Evolutionary conservation across 64 coral and sea anemone species (phyloP), one percentile per base, ranked within the genome.

Genomic region (Trachythela sp.): DNA sequence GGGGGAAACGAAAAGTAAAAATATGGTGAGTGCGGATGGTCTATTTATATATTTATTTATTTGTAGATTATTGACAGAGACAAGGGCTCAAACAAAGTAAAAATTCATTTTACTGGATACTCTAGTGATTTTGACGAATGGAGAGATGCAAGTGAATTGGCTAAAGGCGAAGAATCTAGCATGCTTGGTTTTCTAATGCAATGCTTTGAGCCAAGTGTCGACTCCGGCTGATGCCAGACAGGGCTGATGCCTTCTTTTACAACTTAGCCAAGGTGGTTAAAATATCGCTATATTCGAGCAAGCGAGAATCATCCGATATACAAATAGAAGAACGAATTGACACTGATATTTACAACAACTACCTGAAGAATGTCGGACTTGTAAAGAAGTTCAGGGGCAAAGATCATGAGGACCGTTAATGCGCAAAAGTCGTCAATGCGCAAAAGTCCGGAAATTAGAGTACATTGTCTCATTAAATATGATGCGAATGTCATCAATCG

Each of bases 101-200:
- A 88, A 88, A 68, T 88, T 39, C 56, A 88, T 26, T 86, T 86
- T 50, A 24, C 49, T 11, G 84, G 84, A 86, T 86, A 86, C 27
- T 43, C 39, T 14, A 86, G 34, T 70, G 56, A 68, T 40, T 88
- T 88, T 88, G 86, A 88, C 70, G 86, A 88, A 88, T 88, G 86
- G 86, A 75, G 60, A 68, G 86, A 70, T 42, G 86, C 54, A 20
- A 26, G 68, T 88, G 86, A 70, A 36, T 41, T 68, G 70, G 8
- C 45, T 68, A 43, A 88, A 4, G 68, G 86, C 2, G 86, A 88
- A 38, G 45, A 88, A 41, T 24, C 34, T 40, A 88, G 20, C 22
- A 72, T 31, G 24, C 54, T 88, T 64, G 86, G 86, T 40, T 54
- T 49, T 67, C 22, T 39, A 71, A 36, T 29, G 20, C 33, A 32